phyloP scores from a whole-genome alignment of 2,113 vertebrate species.

The Acrocephalus kingi region DNA sequence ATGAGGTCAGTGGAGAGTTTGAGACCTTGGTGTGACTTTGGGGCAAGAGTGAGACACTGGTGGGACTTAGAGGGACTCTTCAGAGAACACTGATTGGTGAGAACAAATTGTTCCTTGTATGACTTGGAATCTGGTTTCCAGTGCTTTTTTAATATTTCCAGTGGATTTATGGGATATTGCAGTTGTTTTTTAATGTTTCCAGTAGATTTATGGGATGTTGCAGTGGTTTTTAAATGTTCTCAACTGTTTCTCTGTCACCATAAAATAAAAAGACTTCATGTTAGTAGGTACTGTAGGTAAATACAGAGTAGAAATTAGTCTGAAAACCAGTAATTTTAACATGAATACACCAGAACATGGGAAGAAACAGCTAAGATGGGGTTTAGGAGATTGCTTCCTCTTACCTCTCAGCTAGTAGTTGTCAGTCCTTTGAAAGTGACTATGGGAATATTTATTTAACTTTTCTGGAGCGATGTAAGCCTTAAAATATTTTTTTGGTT shows the following conservation, averaged over 20 bases:
- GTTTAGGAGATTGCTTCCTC: not conserved
- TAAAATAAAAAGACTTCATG: not conserved
- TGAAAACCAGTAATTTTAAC: not conserved
- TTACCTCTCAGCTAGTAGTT: not conserved
- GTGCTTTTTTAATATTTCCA: not conserved
- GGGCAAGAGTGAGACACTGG: not conserved
- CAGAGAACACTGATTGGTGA: not conserved
- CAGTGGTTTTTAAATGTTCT: not conserved
- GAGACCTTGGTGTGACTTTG: not conserved
- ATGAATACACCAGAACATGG: not conserved
- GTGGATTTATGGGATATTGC: not conserved
- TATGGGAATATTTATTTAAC: not conserved
- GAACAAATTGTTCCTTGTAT: not conserved
- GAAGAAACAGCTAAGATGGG: not conserved
- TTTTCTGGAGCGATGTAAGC: not conserved
- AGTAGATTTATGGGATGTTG: not conserved
- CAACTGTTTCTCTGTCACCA: not conserved
- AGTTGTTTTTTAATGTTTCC: not conserved
- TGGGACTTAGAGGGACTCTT: not conserved
- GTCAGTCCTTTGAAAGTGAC: not conserved
- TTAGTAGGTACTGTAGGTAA: not conserved
- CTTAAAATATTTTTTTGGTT: not conserved
- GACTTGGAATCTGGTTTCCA: not conserved
- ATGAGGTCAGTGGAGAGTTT: not conserved
- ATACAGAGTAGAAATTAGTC: not conserved